Conservation (phyloP, 2,797 vertebrate genomes). For the Pseudochirops cupreus region DNA sequence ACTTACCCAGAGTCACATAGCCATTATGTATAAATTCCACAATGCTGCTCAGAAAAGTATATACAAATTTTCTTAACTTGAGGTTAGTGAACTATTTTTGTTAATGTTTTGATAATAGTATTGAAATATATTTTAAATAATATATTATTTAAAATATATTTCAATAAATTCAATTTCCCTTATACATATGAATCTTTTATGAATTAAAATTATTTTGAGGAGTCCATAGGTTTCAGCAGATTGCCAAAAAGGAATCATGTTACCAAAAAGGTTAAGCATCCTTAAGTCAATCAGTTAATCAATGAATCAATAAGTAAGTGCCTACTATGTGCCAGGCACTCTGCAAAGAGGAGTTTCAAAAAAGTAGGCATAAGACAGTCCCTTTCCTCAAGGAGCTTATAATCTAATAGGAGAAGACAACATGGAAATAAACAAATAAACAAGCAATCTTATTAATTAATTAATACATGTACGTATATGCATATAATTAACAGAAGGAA, state of each 20-base stretch:
- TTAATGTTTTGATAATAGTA: background rate
- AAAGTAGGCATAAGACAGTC: background rate
- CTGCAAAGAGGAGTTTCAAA: background rate
- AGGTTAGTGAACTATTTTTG: background rate
- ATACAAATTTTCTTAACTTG: background rate
- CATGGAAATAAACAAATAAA: background rate
- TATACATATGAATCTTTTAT: background rate
- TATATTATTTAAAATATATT: background rate
- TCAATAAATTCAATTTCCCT: background rate
- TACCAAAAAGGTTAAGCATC: background rate
- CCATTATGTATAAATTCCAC: background rate
- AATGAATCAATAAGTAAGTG: background rate
- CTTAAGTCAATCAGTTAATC: background rate
- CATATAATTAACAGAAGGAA: background rate
- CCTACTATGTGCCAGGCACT: background rate
- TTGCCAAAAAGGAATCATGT: background rate
- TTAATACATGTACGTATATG: background rate
- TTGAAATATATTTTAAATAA: background rate
- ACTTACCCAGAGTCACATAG: background rate
- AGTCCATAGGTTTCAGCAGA: background rate
- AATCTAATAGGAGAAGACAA: background rate
- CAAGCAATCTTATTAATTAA: no score
- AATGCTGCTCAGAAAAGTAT: background rate
- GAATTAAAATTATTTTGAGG: background rate
- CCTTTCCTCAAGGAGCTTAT: background rate